phyloP scores from a whole-genome alignment of 2,113 vertebrate species.

The Sterrhoptilus dennistouni region DNA sequence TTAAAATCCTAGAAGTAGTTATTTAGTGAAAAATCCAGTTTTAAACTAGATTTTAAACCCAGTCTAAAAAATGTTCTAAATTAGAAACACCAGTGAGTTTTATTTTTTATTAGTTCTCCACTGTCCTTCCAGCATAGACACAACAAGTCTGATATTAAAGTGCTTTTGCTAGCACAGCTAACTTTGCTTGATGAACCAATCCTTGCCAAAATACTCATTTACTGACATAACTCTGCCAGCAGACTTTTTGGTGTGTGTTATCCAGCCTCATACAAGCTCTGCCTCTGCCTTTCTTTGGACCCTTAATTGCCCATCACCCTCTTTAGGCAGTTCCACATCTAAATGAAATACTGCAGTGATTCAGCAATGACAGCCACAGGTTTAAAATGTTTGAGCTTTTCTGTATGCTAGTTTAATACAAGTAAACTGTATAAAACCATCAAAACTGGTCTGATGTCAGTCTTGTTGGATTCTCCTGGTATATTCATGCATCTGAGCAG shows the following conservation, averaged over 20 bases:
- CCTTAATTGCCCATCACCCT: background rate
- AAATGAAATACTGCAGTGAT: background rate
- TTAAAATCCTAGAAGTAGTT: background rate
- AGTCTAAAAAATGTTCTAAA: background rate
- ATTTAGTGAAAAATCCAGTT: background rate
- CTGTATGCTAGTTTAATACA: background rate
- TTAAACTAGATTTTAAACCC: background rate
- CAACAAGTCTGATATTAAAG: background rate
- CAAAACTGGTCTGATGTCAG: background rate
- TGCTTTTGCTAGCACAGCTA: background rate
- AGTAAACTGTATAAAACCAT: background rate
- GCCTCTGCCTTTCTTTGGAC: background rate
- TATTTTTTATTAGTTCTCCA: background rate
- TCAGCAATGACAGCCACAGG: background rate
- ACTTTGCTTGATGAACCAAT: background rate
- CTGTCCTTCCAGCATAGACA: background rate
- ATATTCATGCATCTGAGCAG: background rate
- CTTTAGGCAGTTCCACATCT: background rate
- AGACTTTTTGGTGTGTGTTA: background rate
- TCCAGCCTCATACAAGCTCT: background rate
- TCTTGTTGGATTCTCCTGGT: background rate
- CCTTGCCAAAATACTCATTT: background rate
- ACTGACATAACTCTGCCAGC: background rate
- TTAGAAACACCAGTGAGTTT: background rate
- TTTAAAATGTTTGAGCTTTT: background rate